Base-by-base conservation (phyloP, 2,113 vertebrate genomes). In the Acanthisitta chloris region DNA sequence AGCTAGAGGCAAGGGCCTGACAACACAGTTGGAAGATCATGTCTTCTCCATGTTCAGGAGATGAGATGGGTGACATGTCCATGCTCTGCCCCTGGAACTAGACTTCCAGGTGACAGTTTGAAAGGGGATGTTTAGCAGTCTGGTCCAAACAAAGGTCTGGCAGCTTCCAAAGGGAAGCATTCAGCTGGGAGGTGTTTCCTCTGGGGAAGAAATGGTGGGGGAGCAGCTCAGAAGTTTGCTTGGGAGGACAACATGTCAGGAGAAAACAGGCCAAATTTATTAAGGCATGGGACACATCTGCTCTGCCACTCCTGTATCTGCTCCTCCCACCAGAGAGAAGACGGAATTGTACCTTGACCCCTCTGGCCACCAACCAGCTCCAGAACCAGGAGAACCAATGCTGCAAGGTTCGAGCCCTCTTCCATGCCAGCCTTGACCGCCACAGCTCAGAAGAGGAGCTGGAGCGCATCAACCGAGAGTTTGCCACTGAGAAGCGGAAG, bases 401-500 rank as follows among this genome's bases (percentile, higher is more conserved):
- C 93, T 99, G 91, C 97, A 98, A 78, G 97, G 98, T 99, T 34
- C 98, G 98, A 51, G 97, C 98, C 52, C 97, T 99, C 29, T 96
- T 99, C 89, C 99, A 99, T 43, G 97, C 98, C 72, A 97, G 98
- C 81, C 97, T 99, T 94, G 99, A 99, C 91, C 98, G 98, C 14
- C 98, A 99, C 91, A 99, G 99, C 54, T 99, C 99, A 0, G 99
- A 99, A 74, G 99, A 99, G 96, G 99, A 99, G 88, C 98, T 99
- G 7, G 99, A 99, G 94, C 97, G 98, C 51, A 99, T 99, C 94
- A 99, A 98, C 91, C 94, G 98, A 1, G 98, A 98, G 45, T 98
- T 98, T 16, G 94, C 97, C 0, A 94, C 97, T 0, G 98, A 99
- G 89, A 98, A 98, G 96, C 97, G 98, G 33, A 99, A 99, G 97